Base-by-base conservation (phyloP, 2,797 vertebrate species). In the Telmatherina bonti region DNA sequence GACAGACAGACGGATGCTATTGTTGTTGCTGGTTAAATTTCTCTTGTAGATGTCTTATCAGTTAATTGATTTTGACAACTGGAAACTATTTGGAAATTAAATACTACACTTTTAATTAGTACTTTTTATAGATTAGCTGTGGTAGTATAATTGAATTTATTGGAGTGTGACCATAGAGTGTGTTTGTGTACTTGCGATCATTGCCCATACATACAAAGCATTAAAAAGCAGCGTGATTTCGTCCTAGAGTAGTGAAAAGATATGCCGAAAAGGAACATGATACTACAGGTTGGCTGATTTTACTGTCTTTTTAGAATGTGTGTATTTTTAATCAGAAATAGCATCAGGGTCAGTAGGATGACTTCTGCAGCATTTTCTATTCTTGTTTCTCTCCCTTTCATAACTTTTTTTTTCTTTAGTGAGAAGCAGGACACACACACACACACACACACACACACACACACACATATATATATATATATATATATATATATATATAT, bases 271-370 rank as follows among this genome's bases (percentile, higher is more conserved):
- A 51, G 18, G 11, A 55, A 52, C 38, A 20, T 51, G 11, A 10
- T 11, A 31, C n/a, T n/a, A 9, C 9, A 22, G 15, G 41, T 36
- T 13, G n/a, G 38, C 55, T 64, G 45, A 58, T 45, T 62, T 41
- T 63, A 29, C 55, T 51, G 9, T 29, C 7, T n/a, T 60, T 69
- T 45, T 55, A 10, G n/a, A 49, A 49, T 8, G 12, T 24, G 4
- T 49, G 9, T 22, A 22, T 49, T 47, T 47, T n/a, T 22, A 10
- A 49, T 49, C n/a, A 49, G 45, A 49, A 49, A 22, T 11, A 13
- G 11, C 24, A 13, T 51, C 49, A 85, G 74, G 81, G 84, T 83
- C 85, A 36, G 35, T 2, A 74, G 56, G 58, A 87, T 82, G 62
- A 59, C 59, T 55, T 55, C 22, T 33, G 53, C 8, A n/a, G 9